Base-by-base conservation (phyloP, 2,797 vertebrate genomes). In the Florisuga fusca region DNA sequence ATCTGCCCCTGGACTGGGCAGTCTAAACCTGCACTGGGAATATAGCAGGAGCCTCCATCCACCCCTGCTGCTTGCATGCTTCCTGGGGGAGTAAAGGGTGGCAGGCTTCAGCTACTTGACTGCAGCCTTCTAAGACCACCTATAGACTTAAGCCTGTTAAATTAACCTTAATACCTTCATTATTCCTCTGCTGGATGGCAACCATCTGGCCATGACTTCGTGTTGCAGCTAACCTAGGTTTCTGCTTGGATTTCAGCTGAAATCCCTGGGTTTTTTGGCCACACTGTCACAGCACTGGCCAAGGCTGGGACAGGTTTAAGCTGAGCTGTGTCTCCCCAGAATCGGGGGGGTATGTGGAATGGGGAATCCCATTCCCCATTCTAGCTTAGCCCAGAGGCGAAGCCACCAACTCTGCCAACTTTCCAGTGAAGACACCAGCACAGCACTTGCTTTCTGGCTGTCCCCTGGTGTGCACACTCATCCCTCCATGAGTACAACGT, bases 91-190 rank as follows among this genome's bases (percentile, higher is more conserved):
- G 78, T 27, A 66, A 84, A 46, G 63, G 82, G 75, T 81, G 66
- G 72, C 26, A 45, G 43, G 46, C 93, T 96, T 94, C 93, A 89
- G 54, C 87, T 85, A 87, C 93, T 95, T 80, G 82, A 66, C 55
- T 88, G 71, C 77, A 93, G 91, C 53, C 46, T 73, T 91, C 77
- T 74, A 69, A 93, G 93, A 95, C 91, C 92, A 95, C 92, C 94
- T 97, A 84, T 89, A 48, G 94, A 88, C 92, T 93, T 94, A 95
- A 96, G 85, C 89, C 87, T 91, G 80, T 94, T 95, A 90, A 95
- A 93, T 94, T 94, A 95, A 94, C 76, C 66, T 84, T 95, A 96
- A 96, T 94, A 43, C 95, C 83, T 69, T 95, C 91, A 79, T 95
- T 92, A 95, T 92, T 92, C 92, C 73, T 94, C 84, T 81, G 82